These are phyloP conservation scores for Tipula unca DNA, from an alignment of 2,888 invertebrate species.

Conservation along the genomic window DNA sequence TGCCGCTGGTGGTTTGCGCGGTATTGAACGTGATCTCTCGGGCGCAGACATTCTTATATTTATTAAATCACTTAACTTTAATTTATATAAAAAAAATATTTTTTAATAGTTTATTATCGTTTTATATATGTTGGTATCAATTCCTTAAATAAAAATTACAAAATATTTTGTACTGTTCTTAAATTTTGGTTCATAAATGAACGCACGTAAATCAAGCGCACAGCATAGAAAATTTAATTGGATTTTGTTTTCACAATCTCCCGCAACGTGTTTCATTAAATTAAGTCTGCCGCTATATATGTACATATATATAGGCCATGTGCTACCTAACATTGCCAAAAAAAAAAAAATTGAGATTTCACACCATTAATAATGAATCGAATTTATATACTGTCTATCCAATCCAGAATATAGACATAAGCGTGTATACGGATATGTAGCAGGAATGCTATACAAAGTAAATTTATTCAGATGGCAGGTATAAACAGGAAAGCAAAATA, in stretches of 20 bases:
- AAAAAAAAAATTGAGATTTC: background rate
- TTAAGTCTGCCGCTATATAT: background rate
- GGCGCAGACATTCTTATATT: constrained; percentile 17
- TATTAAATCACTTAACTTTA: background rate
- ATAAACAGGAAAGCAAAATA: background rate
- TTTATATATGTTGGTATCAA: no score
- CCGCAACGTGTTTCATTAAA: background rate
- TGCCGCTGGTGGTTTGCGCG: constrained; percentile 22
- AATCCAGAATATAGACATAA: no score
- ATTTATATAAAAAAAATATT: background rate
- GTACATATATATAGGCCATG: background rate
- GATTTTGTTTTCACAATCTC: no score
- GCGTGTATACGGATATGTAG: no score
- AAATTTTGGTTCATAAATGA: background rate
- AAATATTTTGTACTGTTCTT: no score
- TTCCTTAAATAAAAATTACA: no score
- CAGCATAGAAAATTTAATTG: background rate
- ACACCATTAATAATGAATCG: background rate
- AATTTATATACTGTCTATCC: background rate
- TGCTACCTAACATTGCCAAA: background rate
- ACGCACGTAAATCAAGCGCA: background rate
- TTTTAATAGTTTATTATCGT: no score
- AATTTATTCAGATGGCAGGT: background rate
- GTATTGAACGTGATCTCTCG: constrained; percentile 15
- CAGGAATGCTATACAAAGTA: background rate